Evolutionary conservation across 2,113 vertebrate genomes (phyloP), one percentile per base, ranked within the genome.

Genomic region (Callocephalon fimbriatum): DNA sequence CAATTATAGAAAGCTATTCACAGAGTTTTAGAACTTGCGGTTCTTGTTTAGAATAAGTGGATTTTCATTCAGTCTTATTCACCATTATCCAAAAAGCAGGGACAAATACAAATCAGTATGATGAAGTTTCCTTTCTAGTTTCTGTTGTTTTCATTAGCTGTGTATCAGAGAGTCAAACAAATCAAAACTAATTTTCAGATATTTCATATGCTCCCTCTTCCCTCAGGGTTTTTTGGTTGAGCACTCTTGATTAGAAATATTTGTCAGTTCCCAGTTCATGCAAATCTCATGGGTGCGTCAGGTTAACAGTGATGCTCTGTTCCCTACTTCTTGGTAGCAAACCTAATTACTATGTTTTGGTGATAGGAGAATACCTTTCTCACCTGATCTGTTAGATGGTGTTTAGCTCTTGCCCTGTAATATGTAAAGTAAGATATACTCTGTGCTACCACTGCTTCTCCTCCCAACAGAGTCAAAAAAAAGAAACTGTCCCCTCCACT

Each of bases 361-460:
- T 66, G 19, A 48, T 32, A 45, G 35, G 32, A 54, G 8, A 44
- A 23, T 62, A 20, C 10, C 44, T n/a, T 88, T 90, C 26, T 71
- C 29, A 21, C 13, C 70, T 75, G 15, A 58, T 71, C 10, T 53
- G 15, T 62, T 81, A 48, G 15, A 6, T 32, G 18, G 4, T 67
- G 74, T 79, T 68, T 75, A 72, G 42, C 31, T 91, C 17, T 86
- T 13, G 2, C n/a, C 35, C 12, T 86, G 42, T 51, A 47, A 2
- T 70, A 74, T 70, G 9, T 81, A 61, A 81, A 85, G 32, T 54
- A 85, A 53, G 7, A 23, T 22, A 20, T 10, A 13, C 15, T 50
- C 23, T 0, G 0, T 88, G n/a, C 13, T 74, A 21, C 31, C 9
- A 12, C 26, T 86, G 61, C 31, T 63, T 68, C 70, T 73, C 12